These are phyloP conservation scores for Antheraea assamensis DNA, from an alignment of 2,888 invertebrate species.

Conservation along the genomic window DNA sequence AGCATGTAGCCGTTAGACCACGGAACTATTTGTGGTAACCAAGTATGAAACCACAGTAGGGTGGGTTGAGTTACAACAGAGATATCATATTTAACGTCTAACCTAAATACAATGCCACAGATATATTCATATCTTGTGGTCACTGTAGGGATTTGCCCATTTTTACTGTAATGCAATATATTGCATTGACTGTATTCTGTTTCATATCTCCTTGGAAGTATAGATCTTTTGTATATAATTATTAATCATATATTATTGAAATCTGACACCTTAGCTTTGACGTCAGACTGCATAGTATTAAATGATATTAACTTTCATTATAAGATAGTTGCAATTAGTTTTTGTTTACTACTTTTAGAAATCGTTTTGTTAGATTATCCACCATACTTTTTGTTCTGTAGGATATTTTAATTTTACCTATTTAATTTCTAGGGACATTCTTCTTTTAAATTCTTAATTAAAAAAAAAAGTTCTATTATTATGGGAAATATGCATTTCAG, in stretches of 20 bases:
- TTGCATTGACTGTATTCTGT: constrained; percentile 7
- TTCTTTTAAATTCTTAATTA: background rate
- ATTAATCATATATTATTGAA: background rate
- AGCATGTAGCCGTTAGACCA: constrained; percentile 29
- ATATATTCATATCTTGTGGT: constrained; percentile 29
- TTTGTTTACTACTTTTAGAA: background rate
- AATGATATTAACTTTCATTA: background rate
- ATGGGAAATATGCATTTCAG: background rate
- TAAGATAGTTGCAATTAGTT: background rate
- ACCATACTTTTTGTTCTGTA: too few species aligned
- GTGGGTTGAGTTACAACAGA: constrained; percentile 20
- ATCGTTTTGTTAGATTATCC: background rate
- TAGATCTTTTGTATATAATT: constrained; percentile 24
- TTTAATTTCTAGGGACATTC: background rate
- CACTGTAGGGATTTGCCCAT: constrained; percentile 15
- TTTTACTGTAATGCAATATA: constrained; percentile 8
- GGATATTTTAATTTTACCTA: background rate
- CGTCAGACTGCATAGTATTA: background rate
- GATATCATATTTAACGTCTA: constrained; percentile 35
- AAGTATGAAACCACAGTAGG: constrained; percentile 43
- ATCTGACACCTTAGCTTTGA: background rate
- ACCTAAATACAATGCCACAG: constrained; percentile 22
- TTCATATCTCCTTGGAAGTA: constrained; percentile 4
- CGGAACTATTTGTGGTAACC: constrained; percentile 44
- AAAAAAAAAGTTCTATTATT: background rate